Evolutionary conservation across 2,888 invertebrate species (phyloP), one percentile per base, ranked within the genome.

Genomic region (Agrotis ipsilon): DNA sequence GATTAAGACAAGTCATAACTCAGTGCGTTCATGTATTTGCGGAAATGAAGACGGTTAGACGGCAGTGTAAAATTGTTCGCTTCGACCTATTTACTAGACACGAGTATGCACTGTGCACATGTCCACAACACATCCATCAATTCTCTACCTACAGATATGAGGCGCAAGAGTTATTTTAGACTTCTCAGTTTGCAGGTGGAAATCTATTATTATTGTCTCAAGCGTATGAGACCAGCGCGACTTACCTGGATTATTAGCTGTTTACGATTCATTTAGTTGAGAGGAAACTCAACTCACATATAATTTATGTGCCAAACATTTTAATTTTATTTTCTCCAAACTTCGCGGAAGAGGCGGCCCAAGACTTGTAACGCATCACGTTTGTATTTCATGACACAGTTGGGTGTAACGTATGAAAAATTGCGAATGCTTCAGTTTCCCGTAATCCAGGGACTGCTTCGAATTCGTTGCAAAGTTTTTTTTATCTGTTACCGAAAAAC

Each of bases 31-130:
- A 72, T 72, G 75, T 85, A 82, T 86, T 86, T 84, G 72, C 84
- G 86, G 88, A 86, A 86, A 84, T 79, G 78, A 75, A 80, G 72
- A 82, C 77, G 76, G 73, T 78, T 76, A 80, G 72, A 82, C 78
- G 78, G 73, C 77, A 69, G 81, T 64, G 77, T 72, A 77, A 83
- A 83, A 87, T 77, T 82, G 80, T 72, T 77, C 76, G 67, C 78
- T 65, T 75, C 86, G 89, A 85, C 86, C 90, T 82, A 89, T 87
- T 89, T 91, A 84, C 74, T 81, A 68, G 60, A 80, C 76, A 67
- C 43, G 69, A 72, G 67, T 75, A 77, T 85, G 84, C 85, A 75
- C 65, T 46, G 68, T 66, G 78, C 79, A 78, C 58, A 76, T 76
- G 80, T 72, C 68, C 58, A 72, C 69, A 52, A 68, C 61, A 51